These are phyloP conservation scores for Planiliza haematocheilus DNA, from an alignment of 2,113 vertebrate genomes.

Conservation along the genomic window DNA sequence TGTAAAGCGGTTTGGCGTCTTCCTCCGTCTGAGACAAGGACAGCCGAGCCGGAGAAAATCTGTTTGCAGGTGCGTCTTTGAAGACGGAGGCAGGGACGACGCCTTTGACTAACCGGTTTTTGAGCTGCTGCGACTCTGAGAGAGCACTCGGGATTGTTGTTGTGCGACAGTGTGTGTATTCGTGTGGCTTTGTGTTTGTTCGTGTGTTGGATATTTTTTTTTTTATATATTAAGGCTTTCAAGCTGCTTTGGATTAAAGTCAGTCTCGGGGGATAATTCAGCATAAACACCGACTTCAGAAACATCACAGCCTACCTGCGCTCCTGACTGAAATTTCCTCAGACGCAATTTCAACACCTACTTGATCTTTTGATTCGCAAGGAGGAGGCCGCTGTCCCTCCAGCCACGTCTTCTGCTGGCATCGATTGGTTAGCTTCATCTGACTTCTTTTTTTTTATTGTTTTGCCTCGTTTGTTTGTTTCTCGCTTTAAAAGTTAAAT, in stretches of 20 bases:
- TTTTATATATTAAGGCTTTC: slow-evolving; percentile 77
- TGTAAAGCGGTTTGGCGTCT: background rate
- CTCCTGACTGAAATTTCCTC: slow-evolving; percentile 72
- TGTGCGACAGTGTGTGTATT: slow-evolving; percentile 36
- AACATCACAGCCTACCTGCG: slow-evolving; percentile 58
- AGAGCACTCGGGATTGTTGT: slow-evolving; percentile 68
- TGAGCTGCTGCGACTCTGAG: slow-evolving; percentile 41
- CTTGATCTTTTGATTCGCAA: slow-evolving; percentile 55
- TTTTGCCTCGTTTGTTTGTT: background rate
- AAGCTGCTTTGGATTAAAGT: slow-evolving; percentile 79
- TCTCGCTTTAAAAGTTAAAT: slow-evolving; percentile 51
- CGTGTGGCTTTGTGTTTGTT: slow-evolving; percentile 5
- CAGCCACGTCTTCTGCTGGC: slow-evolving; percentile 27
- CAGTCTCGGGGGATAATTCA: slow-evolving; percentile 79
- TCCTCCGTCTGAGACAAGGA: background rate
- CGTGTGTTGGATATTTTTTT: slow-evolving; percentile 17
- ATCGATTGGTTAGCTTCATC: slow-evolving; percentile 37
- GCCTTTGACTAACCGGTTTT: slow-evolving; percentile 36
- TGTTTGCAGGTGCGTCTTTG: slow-evolving; percentile 52
- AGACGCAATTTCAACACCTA: slow-evolving; percentile 51
- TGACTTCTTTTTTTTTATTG: slow-evolving; percentile 31
- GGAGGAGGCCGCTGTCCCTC: slow-evolving; percentile 31
- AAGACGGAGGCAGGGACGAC: slow-evolving; percentile 51
- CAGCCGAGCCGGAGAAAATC: slow-evolving; percentile 5
- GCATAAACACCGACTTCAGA: slow-evolving; percentile 64